Evolutionary conservation across 1,140 invertebrate species (phyloP), one percentile per base, ranked within the genome.

Genomic region (Geopemphigus sp.): DNA sequence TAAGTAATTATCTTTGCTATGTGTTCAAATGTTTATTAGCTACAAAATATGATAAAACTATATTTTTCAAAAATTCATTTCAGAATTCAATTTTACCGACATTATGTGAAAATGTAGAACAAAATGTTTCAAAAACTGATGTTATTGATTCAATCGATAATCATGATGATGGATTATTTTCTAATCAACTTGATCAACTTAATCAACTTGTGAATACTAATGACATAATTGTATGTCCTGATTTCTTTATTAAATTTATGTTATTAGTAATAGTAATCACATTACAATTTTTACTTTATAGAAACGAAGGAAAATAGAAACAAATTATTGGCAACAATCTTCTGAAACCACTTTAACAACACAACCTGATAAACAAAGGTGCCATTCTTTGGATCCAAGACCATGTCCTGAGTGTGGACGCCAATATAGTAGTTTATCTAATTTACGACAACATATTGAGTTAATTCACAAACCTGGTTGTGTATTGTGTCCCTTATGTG

Each of bases 371-470:
- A 80, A 81, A 56, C 80, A 80, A 85, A 90, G 89, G 87, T 88
- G 89, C 85, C 89, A 90, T 86, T 90, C 89, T 85, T 87, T 90
- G 86, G 89, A 90, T 86, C 89, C 90, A 84, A 86, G 89, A 84
- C 89, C 90, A 82, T 92, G 92, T 88, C 90, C 89, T 85, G 89
- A 91, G 87, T 92, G 91, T 88, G 91, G 91, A 83, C 90, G 91
- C 85, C 90, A 91, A 85, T 92, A 92, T 89, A 91, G 90, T 88
- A 92, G 92, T 88, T 89, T 92, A 85, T 92, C 91, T 84, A 92
- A 92, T 87, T 89, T 92, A 85, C 88, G 91, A 83, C 91, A 92
- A 87, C 91, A 92, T 87, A 91, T 92, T 88, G 90, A 91, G 84
- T 89, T 92, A 82, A 92, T 92, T 87, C 91, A 92, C 87, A 91